Base-by-base conservation (phyloP, 2,888 invertebrate species). In the Carcina quercana region DNA sequence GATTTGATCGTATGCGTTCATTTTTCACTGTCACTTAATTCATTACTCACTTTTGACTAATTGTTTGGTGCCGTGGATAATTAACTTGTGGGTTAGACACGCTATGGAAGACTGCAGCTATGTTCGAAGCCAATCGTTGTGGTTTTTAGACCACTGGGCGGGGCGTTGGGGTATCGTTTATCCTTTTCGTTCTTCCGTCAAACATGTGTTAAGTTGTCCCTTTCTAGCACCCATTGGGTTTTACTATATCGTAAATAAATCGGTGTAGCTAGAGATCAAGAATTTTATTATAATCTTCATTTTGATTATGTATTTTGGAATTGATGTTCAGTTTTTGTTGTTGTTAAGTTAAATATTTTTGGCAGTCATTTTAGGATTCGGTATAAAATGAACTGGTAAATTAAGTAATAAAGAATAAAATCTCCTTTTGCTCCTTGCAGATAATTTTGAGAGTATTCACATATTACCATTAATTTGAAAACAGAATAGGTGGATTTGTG, bases 21-120 rank as follows among this genome's bases (percentile, higher is more conserved):
- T 80, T 53, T 47, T 80, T 22, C 47, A 54, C 53, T 47, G 13
- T 42, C 34, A 37, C 34, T 34, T 43, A 58, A 43, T 64, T 59
- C 58, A 64, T 60, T 54, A 56, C 40, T 63, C 60, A 60, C 55
- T 51, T 3, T 46, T 45, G 47, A 61, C 54, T 62, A 65, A 65
- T 66, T 57, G 51, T 42, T 53, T 53, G 38, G 46, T 42, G 45
- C 40, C 37, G 38, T 36, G 31, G 42, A 40, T 66, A 68, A 74
- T 73, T 70, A 71, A 53, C 60, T 45, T 64, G 73, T 63, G 59
- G 65, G 61, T 59, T 59, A 59, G 69, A 60, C 70, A 59, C 55
- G 62, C 72, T 57, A 45, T 53, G 66, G 68, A 62, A 71, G 74
- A 82, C 82, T 82, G 79, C 73, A 76, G 69, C 68, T 56, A 58